Evolutionary conservation across 2,113 vertebrate species (phyloP), one percentile per base, ranked within the genome.

Genomic region (Anolis carolinensis): DNA sequence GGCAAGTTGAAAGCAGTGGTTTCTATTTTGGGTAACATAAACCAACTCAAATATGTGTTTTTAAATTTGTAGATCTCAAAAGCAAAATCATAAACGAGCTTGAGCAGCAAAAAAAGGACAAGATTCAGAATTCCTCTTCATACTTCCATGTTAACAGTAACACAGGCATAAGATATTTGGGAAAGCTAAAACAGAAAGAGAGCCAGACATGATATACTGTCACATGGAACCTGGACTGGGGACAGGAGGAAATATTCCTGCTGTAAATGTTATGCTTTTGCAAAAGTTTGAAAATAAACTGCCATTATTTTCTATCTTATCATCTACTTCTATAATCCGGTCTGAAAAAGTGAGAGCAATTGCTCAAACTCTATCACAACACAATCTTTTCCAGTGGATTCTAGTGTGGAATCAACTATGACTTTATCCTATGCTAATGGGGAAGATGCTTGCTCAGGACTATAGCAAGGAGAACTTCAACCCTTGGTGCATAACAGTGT

Each of bases 1-100:
- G 65, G 30, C 3, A 5, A 63, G 63, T 71, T 79, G 89, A 48
- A 81, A n/a, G 7, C 36, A 73, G 72, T 55, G 34, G 76, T 8
- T 16, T 86, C 55, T 71, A 86, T 86, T 4, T 87, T 86, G 63
- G 86, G 48, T 78, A 48, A 88, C 85, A 74, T 77, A 81, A 63
- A 0, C 36, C 65, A 81, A 63, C 27, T n/a, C 79, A 1, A 0
- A 44, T 44, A 48, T 63, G 2, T 84, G 59, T 44, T 70, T n/a
- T 34, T 65, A 88, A 82, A 83, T 81, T 20, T 83, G 36, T 13
- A 0, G 23, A 92, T 34, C 16, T 67, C 71, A 68, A 88, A 4
- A 44, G 52, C 13, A 74, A 23, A 55, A 34, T 83, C 36, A n/a
- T 73, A 89, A 67, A 81, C 76, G 36, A 77, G 2, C 10, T 8